Percentiles rank a stretch among this genome's conserved stretches.
Evolutionary conservation across 1,140 invertebrate species (phyloP).

Genomic region (Drosophila albomicans): DNA sequence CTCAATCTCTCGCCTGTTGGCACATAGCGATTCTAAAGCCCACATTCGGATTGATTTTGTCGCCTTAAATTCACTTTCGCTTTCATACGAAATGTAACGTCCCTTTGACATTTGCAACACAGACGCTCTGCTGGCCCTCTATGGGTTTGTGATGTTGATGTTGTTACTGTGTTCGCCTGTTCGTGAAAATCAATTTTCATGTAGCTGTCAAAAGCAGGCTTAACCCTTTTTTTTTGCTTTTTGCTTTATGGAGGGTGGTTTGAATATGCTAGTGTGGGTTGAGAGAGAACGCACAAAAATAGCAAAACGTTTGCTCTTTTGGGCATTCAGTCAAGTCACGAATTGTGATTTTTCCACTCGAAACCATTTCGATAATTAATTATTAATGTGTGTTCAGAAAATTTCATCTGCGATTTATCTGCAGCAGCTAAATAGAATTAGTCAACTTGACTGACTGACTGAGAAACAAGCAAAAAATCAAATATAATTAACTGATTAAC

Average conservation of each 20-base stretch:
- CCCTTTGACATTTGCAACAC: constrained; percentile 27
- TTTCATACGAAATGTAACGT: constrained; percentile 61
- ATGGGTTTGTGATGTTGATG: not conserved
- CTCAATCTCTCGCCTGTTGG: not conserved
- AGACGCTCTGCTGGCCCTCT: not conserved
- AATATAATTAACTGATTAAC: constrained; percentile 23
- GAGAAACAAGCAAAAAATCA: not conserved
- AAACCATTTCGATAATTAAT: constrained; percentile 69
- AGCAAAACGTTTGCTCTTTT: constrained; percentile 65
- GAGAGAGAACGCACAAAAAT: constrained; percentile 52
- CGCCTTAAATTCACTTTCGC: constrained; percentile 44
- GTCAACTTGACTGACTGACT: constrained; percentile 5
- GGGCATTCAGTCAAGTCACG: constrained; percentile 63
- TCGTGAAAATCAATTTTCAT: constrained; percentile 76
- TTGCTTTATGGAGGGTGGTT: not conserved
- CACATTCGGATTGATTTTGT: constrained; percentile 61
- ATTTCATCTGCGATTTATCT: constrained; percentile 28
- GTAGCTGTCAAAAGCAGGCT: constrained; percentile 72
- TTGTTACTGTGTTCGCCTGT: constrained; percentile 18
- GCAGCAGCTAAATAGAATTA: constrained; percentile 15
- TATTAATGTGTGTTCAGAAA: constrained; percentile 40
- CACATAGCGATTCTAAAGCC: constrained; percentile 24
- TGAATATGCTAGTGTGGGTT: not conserved
- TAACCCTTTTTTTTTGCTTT: constrained; percentile 38
- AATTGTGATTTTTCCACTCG: constrained; percentile 70